Evolutionary conservation across 2,888 invertebrate species (phyloP).

Genomic region (Pachydiplax longipennis): DNA sequence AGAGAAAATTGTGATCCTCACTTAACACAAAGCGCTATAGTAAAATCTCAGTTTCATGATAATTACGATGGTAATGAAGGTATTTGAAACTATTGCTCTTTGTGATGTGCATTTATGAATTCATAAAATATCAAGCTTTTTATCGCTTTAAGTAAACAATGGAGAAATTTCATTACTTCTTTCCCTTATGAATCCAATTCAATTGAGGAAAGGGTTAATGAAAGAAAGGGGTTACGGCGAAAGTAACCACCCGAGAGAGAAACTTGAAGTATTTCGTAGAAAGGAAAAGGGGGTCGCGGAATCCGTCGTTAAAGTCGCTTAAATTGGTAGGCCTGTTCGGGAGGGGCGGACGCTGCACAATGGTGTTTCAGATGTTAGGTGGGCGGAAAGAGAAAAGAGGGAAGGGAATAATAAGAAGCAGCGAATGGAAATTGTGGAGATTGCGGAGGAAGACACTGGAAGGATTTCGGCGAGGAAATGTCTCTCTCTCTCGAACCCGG

Average conservation of each 20-base stretch:
- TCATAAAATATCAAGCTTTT: too few relatives aligned
- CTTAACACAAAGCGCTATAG: too few relatives aligned
- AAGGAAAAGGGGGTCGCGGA: background rate
- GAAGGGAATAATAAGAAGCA: background rate
- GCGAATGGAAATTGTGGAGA: background rate
- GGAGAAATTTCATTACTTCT: too few relatives aligned
- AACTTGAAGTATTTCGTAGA: background rate
- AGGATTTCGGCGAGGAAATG: background rate
- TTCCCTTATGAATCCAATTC: too few relatives aligned
- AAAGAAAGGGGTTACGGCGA: background rate
- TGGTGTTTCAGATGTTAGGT: background rate
- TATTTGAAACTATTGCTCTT: too few relatives aligned
- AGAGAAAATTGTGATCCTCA: too few relatives aligned
- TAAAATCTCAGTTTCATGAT: too few relatives aligned
- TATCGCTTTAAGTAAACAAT: too few relatives aligned
- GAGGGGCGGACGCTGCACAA: background rate
- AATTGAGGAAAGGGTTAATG: background rate
- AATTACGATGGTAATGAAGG: too few relatives aligned
- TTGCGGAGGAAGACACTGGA: background rate
- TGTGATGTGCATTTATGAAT: too few relatives aligned
- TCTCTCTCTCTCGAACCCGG: constrained; percentile 10
- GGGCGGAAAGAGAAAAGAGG: background rate
- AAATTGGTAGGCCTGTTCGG: background rate
- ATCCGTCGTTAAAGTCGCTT: background rate
- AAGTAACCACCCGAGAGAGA: too few relatives aligned